Percentiles rank a stretch among this genome's conserved stretches.
phyloP scores from a whole-genome alignment of 2,888 invertebrate genomes.

The Yponomeuta sedellus region DNA sequence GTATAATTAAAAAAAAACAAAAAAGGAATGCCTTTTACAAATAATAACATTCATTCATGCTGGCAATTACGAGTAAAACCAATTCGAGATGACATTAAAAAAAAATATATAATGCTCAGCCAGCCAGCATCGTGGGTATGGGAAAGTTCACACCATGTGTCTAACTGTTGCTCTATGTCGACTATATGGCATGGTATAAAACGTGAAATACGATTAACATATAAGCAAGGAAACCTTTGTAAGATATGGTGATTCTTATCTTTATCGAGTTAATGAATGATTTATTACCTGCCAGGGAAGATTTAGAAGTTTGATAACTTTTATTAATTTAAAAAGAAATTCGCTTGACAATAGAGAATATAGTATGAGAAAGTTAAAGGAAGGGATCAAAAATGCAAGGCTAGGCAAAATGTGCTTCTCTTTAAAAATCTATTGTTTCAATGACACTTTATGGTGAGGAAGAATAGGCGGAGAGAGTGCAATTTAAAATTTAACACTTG shows the following conservation, averaged over 20 bases:
- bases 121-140: constrained; percentile 61
- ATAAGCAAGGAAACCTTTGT: neutral
- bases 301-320: neutral
- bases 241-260: neutral
- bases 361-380: neutral
- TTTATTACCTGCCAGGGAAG: neutral
- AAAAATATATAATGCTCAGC: constrained; percentile 38
- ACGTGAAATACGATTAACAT: constrained; percentile 24
- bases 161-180: constrained; percentile 41
- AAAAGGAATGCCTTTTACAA: neutral
- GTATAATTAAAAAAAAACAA: neutral
- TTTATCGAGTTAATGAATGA: neutral
- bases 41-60: neutral
- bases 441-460: constrained; percentile 8
- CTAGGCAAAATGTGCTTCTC: constrained; percentile 2
- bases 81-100: constrained; percentile 29
- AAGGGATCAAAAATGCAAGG: neutral
- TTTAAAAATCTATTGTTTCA: constrained; percentile 15
- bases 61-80: constrained; percentile 19
- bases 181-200: neutral
- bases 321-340: neutral
- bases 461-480: constrained; percentile 7
- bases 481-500: constrained; percentile 18
- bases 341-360: neutral
- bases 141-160: constrained; percentile 72